These are phyloP conservation scores for Ctenodactylus gundi DNA, from an alignment of 2,113 vertebrate species.

Conservation along the genomic window DNA sequence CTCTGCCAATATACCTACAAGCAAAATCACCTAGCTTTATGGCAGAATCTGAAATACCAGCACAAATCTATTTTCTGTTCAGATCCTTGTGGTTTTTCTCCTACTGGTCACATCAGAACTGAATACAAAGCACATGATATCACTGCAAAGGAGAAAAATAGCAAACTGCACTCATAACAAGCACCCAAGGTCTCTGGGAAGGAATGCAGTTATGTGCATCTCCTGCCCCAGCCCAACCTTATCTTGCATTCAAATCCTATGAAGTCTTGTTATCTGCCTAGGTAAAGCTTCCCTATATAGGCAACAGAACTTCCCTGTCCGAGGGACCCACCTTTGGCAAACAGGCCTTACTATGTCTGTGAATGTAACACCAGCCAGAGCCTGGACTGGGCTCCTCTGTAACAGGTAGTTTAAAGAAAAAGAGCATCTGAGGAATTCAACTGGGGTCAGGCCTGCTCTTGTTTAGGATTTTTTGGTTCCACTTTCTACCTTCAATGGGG, in stretches of 20 bases:
- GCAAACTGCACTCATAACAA: not conserved
- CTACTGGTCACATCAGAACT: slow-evolving; percentile 11
- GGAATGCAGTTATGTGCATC: slow-evolving; percentile 28
- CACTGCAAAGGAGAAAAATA: slow-evolving; percentile 10
- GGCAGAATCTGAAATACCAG: not conserved
- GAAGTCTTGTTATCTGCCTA: slow-evolving; percentile 16
- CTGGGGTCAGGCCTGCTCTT: slow-evolving; percentile 52
- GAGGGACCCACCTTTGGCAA: slow-evolving; percentile 80
- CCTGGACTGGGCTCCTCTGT: not conserved
- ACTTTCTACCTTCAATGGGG: not conserved
- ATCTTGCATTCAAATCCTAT: slow-evolving; percentile 34
- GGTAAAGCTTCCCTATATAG: slow-evolving; percentile 34
- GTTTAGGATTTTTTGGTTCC: slow-evolving; percentile 47
- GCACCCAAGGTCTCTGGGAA: slow-evolving; percentile 3
- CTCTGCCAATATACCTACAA: not conserved
- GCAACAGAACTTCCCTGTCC: slow-evolving; percentile 51
- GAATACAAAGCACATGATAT: slow-evolving; percentile 21
- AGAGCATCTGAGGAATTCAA: slow-evolving; percentile 42
- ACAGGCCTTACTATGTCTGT: slow-evolving; percentile 81
- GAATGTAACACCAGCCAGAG: slow-evolving; percentile 58
- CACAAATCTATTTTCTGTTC: slow-evolving; percentile 12
- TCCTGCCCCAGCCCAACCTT: not conserved
- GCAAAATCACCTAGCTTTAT: not conserved
- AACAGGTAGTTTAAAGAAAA: slow-evolving; percentile 45
- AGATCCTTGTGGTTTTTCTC: not conserved